Percentiles rank a stretch among this genome's conserved stretches.
phyloP scores from a whole-genome alignment of 2,113 vertebrate genomes.

The Fregata magnificens region DNA sequence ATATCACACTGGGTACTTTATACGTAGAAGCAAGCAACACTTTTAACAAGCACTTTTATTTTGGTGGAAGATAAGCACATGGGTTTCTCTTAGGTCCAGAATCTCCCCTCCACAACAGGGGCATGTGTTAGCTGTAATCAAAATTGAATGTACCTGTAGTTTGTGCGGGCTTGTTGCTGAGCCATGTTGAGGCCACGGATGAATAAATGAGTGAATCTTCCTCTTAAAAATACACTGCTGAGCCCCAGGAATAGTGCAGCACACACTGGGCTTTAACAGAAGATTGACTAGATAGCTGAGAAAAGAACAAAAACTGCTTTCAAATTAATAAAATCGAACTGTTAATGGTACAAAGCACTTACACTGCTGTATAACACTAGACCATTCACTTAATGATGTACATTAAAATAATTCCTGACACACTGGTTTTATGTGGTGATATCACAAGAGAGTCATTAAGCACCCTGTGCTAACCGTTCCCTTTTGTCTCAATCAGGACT shows the following conservation, averaged over 20 bases:
- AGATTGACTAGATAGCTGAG: not conserved
- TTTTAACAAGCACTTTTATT: not conserved
- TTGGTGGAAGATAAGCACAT: not conserved
- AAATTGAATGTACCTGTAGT: not conserved
- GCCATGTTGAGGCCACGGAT: not conserved
- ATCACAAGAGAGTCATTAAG: not conserved
- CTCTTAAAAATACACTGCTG: not conserved
- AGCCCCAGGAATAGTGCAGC: not conserved
- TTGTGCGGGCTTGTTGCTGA: not conserved
- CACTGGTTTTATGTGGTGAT: not conserved
- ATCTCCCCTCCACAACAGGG: not conserved
- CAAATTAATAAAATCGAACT: not conserved
- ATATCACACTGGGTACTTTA: not conserved
- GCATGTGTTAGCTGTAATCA: not conserved
- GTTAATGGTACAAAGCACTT: not conserved
- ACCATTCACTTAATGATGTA: not conserved
- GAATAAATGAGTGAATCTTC: not conserved
- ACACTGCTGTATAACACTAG: not conserved
- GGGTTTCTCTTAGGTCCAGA: not conserved
- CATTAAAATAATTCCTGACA: not conserved
- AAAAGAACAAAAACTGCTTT: not conserved
- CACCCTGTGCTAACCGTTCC: not conserved
- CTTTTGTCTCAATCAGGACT: not conserved
- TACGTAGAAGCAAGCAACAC: not conserved
- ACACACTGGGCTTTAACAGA: fast-evolving